Evolutionary conservation across 92 coral and sea anemone species (phyloP).

Genomic region (Parazoanthus darwini): DNA sequence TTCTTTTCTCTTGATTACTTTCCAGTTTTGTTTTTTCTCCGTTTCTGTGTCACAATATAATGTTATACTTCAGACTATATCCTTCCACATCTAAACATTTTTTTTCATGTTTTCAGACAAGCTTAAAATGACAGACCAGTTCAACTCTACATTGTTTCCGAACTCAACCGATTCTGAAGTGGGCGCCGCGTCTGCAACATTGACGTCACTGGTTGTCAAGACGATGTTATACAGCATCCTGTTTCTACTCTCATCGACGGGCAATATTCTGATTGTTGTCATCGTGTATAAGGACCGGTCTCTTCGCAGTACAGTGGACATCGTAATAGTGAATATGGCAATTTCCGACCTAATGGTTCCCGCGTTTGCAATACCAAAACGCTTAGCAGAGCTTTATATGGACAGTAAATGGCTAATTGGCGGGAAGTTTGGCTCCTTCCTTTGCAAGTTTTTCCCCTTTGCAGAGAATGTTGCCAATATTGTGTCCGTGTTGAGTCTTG

Average conservation of each 20-base stretch:
- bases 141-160: not conserved
- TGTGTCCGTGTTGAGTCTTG: slow-evolving; percentile 19
- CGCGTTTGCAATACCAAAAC: slow-evolving; percentile 24
- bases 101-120: not conserved
- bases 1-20: too few relatives aligned
- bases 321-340: slow-evolving; percentile 33
- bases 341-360: slow-evolving; percentile 34
- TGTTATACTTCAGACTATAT: too few relatives aligned
- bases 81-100: not conserved
- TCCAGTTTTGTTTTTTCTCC: too few relatives aligned
- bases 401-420: slow-evolving; percentile 18
- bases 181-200: not conserved
- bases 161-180: not conserved
- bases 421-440: slow-evolving; percentile 33
- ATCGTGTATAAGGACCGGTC: slow-evolving; percentile 30
- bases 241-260: slow-evolving; percentile 10
- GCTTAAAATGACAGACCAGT: not conserved
- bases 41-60: too few relatives aligned
- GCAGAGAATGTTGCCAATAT: slow-evolving; percentile 26
- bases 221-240: slow-evolving; percentile 17
- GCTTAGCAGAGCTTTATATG: not conserved
- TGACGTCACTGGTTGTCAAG: slow-evolving; percentile 14
- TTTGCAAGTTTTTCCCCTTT: slow-evolving; percentile 41
- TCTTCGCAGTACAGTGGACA: slow-evolving; percentile 35
- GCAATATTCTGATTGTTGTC: slow-evolving; percentile 28